A percentile compares a stretch with the other conserved stretches of the same genome.
Conservation (phyloP, 2,888 invertebrate species). For the Conchocele bisecta region DNA sequence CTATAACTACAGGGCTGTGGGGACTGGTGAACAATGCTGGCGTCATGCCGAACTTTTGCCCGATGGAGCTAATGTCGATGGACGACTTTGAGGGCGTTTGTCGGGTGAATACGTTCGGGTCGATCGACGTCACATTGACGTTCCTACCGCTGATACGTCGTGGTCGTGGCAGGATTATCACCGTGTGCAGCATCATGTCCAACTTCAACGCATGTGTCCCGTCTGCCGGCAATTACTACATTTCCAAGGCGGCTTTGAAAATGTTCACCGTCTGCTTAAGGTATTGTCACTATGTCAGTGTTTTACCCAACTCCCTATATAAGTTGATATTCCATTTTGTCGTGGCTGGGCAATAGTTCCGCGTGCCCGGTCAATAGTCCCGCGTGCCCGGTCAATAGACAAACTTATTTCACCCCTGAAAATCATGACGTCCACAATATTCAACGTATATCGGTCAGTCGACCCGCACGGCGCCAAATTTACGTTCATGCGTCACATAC, state of each 20-base stretch:
- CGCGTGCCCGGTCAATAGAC: too few species aligned
- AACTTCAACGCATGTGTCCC: constrained; percentile 56
- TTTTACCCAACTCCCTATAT: too few species aligned
- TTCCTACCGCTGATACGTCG: constrained; percentile 68
- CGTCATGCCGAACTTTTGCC: constrained; percentile 63
- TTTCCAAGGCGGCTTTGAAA: constrained; percentile 70
- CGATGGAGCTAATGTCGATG: constrained; percentile 76
- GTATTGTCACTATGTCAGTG: constrained; percentile 41
- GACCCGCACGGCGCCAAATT: too few species aligned
- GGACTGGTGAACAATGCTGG: constrained; percentile 76
- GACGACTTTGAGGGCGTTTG: constrained; percentile 72
- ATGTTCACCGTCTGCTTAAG: constrained; percentile 71
- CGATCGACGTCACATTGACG: constrained; percentile 66
- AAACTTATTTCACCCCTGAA: too few species aligned
- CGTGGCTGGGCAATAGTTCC: too few species aligned
- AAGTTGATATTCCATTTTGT: too few species aligned
- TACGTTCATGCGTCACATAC: too few species aligned
- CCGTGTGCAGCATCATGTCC: constrained; percentile 66
- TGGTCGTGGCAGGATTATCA: constrained; percentile 68
- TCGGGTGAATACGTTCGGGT: constrained; percentile 78
- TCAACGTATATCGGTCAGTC: too few species aligned
- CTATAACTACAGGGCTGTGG: constrained; percentile 68
- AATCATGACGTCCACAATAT: too few species aligned
- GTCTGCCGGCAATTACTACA: constrained; percentile 58
- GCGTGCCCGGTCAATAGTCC: too few species aligned